Percentiles rank a stretch among this genome's conserved stretches.
Conservation (phyloP, 2,797 vertebrate genomes). For the Acanthurus lineatus region DNA sequence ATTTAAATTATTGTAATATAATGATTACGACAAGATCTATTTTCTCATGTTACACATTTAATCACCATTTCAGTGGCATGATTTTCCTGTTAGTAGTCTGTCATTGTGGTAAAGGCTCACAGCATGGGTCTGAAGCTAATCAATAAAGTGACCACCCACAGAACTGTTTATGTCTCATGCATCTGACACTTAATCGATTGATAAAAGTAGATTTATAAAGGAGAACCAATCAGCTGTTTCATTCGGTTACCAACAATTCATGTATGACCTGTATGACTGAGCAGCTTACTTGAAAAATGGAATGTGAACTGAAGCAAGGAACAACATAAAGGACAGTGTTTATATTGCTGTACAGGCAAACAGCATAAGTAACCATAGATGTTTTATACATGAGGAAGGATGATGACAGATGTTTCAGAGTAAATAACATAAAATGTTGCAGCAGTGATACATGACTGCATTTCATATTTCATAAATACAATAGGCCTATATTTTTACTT, state of each 20-base stretch:
- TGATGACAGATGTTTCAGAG: too few species aligned
- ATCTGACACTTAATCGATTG: conserved; percentile 78
- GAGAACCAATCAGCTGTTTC: conserved; percentile 72
- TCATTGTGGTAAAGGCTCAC: conserved; percentile 49
- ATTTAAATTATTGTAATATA: conserved; percentile 45
- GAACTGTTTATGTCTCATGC: conserved; percentile 66
- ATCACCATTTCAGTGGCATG: conserved; percentile 36
- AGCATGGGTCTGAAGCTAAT: conserved; percentile 53
- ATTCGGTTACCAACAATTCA: conserved; percentile 36
- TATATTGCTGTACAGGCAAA: too few species aligned
- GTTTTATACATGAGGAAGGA: too few species aligned
- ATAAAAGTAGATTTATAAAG: conserved; percentile 76
- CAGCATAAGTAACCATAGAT: too few species aligned
- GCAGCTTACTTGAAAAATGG: conserved; percentile 19
- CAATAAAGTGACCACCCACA: conserved; percentile 70
- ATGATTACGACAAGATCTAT: conserved; percentile 50
- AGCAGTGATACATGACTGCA: too few species aligned
- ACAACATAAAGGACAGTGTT: conserved; percentile 24
- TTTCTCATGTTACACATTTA: conserved; percentile 58
- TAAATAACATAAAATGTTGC: too few species aligned
- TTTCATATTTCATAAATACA: too few species aligned
- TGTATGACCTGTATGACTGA: conserved; percentile 48
- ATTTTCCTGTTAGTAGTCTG: conserved; percentile 36
- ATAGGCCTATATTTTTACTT: too few species aligned
- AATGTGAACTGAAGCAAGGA: conserved; percentile 36